These are phyloP conservation scores for Synaphobranchus kaupii DNA, from an alignment of 2,797 vertebrate species.

Conservation along the genomic window DNA sequence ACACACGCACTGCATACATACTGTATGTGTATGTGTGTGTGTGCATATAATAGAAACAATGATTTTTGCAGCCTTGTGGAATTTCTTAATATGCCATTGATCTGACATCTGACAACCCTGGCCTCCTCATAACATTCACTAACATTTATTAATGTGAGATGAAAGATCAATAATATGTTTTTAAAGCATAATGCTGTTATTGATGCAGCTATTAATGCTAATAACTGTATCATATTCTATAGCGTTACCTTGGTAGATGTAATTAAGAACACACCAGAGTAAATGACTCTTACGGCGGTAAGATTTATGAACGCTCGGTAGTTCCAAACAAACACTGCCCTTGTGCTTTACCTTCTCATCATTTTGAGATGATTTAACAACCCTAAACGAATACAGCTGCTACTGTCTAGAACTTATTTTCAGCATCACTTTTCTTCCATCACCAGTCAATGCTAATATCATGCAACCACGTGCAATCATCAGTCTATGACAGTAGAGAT, in stretches of 20 bases:
- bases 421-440: neutral
- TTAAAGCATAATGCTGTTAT: neutral
- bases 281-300: neutral
- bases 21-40: no score
- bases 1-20: no score
- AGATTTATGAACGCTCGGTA: neutral
- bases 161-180: conserved; percentile 5
- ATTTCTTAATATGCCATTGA: conserved; percentile 1
- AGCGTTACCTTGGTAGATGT: neutral
- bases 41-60: neutral
- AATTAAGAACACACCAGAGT: neutral
- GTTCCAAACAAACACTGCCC: neutral
- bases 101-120: neutral
- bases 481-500: neutral
- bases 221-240: neutral
- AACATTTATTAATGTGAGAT: neutral
- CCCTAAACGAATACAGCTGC: neutral
- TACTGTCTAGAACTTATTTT: neutral
- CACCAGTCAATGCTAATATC: neutral
- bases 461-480: neutral
- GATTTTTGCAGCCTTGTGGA: neutral
- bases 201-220: conserved; percentile 7
- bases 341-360: neutral
- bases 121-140: neutral
- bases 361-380: neutral